Conservation (phyloP, 1,140 invertebrate species). For the Hyles vespertilio region DNA sequence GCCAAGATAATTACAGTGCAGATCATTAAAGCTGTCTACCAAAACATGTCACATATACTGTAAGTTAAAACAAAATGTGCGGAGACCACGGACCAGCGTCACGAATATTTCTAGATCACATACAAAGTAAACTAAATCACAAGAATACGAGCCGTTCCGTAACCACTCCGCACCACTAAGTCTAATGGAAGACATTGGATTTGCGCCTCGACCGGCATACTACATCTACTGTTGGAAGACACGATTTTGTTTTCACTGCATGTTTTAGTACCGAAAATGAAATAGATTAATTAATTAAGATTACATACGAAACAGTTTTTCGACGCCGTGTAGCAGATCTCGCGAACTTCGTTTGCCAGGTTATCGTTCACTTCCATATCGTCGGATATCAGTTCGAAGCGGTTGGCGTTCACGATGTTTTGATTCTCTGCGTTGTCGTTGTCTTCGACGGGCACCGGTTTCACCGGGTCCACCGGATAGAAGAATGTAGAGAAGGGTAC, state of each 20-base stretch:
- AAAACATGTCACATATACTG: conserved; percentile 65
- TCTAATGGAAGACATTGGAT: conserved; percentile 69
- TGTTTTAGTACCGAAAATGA: conserved; percentile 45
- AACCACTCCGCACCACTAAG: conserved; percentile 44
- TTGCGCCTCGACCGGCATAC: conserved; percentile 38
- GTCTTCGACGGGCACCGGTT: conserved; percentile 54
- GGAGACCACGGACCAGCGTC: conserved; percentile 9
- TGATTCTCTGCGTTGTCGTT: conserved; percentile 60
- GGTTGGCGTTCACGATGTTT: conserved; percentile 55
- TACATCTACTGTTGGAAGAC: conserved; percentile 70
- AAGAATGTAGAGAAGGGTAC: conserved; percentile 61
- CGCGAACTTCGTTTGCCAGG: conserved; percentile 74
- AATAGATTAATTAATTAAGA: conserved; percentile 49
- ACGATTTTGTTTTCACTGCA: conserved; percentile 70
- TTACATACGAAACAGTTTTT: conserved; percentile 69
- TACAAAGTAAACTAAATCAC: conserved; percentile 35
- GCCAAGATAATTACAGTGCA: conserved; percentile 68
- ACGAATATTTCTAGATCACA: conserved; percentile 31
- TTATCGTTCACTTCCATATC: conserved; percentile 74
- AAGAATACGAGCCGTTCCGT: conserved; percentile 18
- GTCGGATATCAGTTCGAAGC: conserved; percentile 58
- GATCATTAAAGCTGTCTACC: conserved; percentile 73
- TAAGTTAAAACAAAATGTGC: conserved; percentile 38
- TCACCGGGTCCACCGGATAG: conserved; percentile 61
- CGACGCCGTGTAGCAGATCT: conserved; percentile 64